Percentiles rank a stretch among this genome's conserved stretches.
phyloP scores from a whole-genome alignment of 2,113 vertebrate genomes.

The Geococcyx californianus region DNA sequence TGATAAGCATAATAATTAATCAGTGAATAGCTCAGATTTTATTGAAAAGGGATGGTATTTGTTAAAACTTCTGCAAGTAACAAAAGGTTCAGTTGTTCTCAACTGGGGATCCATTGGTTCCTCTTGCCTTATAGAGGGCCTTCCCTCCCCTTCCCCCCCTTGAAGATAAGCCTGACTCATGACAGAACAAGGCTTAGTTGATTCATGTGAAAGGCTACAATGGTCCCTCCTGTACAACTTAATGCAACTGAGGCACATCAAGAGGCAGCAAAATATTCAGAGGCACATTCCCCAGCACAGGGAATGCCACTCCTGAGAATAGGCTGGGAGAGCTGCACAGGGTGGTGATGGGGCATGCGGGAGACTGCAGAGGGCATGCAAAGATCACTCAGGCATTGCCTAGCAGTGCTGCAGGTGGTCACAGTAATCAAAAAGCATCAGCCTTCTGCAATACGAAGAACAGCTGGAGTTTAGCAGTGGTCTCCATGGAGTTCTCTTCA shows the following conservation, averaged over 20 bases:
- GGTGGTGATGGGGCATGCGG: accelerated
- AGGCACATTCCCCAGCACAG: neutral
- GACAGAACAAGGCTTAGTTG: neutral
- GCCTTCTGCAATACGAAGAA: neutral
- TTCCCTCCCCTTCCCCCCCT: neutral
- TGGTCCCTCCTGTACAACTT: neutral
- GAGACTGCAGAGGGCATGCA: neutral
- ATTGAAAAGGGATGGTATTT: neutral
- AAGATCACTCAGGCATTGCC: neutral
- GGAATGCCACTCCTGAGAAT: neutral
- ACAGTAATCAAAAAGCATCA: neutral
- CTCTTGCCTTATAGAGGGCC: neutral
- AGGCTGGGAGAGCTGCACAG: neutral
- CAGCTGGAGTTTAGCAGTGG: neutral
- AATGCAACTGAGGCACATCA: neutral
- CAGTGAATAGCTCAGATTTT: neutral
- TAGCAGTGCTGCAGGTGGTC: neutral
- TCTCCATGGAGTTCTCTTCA: neutral
- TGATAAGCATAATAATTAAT: neutral
- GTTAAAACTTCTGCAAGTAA: neutral
- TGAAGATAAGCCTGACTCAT: neutral
- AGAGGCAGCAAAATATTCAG: neutral
- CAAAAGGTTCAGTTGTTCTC: neutral
- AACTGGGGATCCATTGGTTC: neutral
- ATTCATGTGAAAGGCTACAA: neutral